Evolutionary conservation across 2,113 vertebrate species (phyloP).

Genomic region (Rhabdornis inornatus): DNA sequence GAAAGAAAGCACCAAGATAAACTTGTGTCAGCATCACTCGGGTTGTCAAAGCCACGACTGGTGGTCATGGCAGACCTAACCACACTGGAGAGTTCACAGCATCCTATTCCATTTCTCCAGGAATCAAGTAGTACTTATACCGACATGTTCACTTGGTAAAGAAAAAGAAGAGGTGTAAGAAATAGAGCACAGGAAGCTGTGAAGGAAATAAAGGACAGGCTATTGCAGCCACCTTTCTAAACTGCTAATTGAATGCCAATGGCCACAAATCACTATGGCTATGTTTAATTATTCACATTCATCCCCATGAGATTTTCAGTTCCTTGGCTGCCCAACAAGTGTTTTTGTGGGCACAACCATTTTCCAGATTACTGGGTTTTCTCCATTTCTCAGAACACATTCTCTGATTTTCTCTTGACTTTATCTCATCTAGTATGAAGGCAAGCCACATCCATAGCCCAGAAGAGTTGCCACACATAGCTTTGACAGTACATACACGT

Average conservation of each 20-base stretch:
- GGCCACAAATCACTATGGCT: background rate
- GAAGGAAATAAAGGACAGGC: background rate
- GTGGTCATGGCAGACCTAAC: background rate
- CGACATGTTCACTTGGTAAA: background rate
- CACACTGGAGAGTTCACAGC: background rate
- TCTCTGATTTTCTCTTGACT: background rate
- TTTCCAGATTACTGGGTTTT: background rate
- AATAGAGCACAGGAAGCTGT: background rate
- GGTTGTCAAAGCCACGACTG: background rate
- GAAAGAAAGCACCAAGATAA: background rate
- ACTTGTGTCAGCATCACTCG: accelerated
- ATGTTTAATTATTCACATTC: background rate
- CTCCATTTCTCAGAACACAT: background rate
- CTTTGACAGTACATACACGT: background rate
- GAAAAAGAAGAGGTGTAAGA: background rate
- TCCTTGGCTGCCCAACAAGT: background rate
- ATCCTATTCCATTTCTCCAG: background rate
- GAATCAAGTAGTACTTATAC: background rate
- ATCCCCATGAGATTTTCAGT: background rate
- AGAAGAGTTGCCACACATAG: background rate
- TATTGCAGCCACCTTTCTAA: background rate
- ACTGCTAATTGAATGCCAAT: background rate
- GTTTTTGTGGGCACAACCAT: background rate
- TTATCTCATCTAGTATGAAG: background rate
- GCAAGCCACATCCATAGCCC: background rate